Conservation (phyloP, 2,888 invertebrate genomes). For the Pterostichus niger region DNA sequence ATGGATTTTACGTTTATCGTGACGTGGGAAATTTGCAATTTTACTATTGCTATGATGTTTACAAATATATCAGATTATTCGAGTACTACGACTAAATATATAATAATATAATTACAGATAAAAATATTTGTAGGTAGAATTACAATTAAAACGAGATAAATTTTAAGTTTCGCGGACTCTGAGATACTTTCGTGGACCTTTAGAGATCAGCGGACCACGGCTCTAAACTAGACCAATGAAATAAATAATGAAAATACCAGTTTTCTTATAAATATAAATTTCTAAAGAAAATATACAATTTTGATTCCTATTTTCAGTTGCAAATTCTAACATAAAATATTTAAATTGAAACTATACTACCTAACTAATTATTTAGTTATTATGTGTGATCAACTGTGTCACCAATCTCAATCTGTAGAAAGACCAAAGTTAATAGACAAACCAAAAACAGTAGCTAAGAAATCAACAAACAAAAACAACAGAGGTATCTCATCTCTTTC, state of each 20-base stretch:
- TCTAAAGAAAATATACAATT: not conserved
- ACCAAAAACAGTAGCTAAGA: conserved; percentile 39
- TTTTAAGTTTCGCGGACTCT: too few species aligned
- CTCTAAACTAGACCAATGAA: too few species aligned
- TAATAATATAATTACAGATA: too few species aligned
- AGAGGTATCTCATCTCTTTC: not conserved
- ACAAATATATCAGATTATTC: not conserved
- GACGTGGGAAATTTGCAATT: conserved; percentile 20
- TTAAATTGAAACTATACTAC: too few species aligned
- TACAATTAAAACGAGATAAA: too few species aligned
- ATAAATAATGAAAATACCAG: too few species aligned
- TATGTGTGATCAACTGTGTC: conserved; percentile 47
- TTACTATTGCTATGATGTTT: not conserved
- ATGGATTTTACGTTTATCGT: not conserved
- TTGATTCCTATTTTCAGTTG: too few species aligned
- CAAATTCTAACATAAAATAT: too few species aligned
- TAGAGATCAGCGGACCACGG: too few species aligned
- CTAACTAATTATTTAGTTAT: conserved; percentile 22
- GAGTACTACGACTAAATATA: not conserved
- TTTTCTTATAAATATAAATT: too few species aligned
- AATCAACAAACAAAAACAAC: conserved; percentile 10
- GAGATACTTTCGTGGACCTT: too few species aligned
- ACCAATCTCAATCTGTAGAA: not conserved
- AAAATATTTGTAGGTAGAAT: too few species aligned
- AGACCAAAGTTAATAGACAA: not conserved